Evolutionary conservation across 1,140 invertebrate genomes (phyloP), one percentile per base, ranked within the genome.

Genomic region (Sycophaga agraensis): DNA sequence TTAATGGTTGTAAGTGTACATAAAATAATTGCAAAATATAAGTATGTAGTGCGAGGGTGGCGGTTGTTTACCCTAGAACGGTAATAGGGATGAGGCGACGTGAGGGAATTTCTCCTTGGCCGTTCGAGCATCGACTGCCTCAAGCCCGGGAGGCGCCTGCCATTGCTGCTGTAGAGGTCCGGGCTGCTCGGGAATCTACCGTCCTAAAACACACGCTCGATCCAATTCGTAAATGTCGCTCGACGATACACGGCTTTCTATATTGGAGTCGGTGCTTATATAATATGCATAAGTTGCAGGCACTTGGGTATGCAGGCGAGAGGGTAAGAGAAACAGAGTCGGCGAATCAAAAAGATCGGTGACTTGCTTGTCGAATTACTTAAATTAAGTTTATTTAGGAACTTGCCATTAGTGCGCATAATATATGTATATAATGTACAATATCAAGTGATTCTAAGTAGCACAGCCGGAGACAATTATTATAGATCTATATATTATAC

Each of bases 21-120:
- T n/a, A n/a, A n/a, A n/a, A n/a, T n/a, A n/a, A n/a, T n/a, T n/a
- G n/a, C n/a, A n/a, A n/a, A n/a, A n/a, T n/a, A n/a, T n/a, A n/a
- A n/a, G n/a, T n/a, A n/a, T n/a, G n/a, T n/a, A n/a, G n/a, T n/a
- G n/a, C n/a, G n/a, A n/a, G n/a, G n/a, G n/a, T n/a, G n/a, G n/a
- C n/a, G n/a, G 28, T 43, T 14, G 26, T 75, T 78, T 79, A 81
- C 78, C 78, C 77, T 79, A 60, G 74, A 77, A 71, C 73, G 72
- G 59, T 77, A 79, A 74, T 78, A 79, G 55, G 69, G 75, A 48
- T 77, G 74, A 14, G 74, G 64, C 7, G 78, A 79, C 39, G 75
- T 70, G 59, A 75, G 59, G 16, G 77, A 79, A 65, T 79, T 79
- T 68, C 75, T 70, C 66, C 74, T 59, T 0, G 70, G 72, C 26